A percentile compares a stretch with the other conserved stretches of the same genome.
These are phyloP conservation scores for Phycodurus eques DNA, from an alignment of 2,113 vertebrate species.

Conservation along the genomic window DNA sequence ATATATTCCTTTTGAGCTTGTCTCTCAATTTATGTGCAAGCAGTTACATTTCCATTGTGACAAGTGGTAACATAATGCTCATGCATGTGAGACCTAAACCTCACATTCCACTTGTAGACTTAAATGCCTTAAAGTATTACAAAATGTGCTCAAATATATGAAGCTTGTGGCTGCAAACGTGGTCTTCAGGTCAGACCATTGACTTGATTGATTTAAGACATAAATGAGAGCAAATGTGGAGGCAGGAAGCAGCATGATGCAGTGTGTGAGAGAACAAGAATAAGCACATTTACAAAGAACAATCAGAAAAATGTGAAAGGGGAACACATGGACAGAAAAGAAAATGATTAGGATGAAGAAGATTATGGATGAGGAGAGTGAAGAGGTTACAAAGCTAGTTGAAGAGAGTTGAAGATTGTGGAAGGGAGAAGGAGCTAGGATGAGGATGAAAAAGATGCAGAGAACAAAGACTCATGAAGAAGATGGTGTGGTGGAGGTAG, in stretches of 20 bases:
- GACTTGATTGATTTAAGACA: neutral
- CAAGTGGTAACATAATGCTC: neutral
- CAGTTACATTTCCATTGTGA: neutral
- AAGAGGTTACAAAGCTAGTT: no score
- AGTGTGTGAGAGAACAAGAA: neutral
- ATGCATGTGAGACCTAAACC: neutral
- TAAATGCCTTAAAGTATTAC: constrained; percentile 28
- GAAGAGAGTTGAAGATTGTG: no score
- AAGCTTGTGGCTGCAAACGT: constrained; percentile 14
- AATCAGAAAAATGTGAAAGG: neutral
- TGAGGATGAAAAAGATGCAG: neutral
- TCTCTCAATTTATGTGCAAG: neutral
- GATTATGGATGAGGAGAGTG: no score
- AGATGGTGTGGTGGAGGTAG: no score
- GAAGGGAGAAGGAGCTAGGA: no score
- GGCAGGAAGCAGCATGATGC: neutral
- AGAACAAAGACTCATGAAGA: neutral
- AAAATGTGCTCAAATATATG: neutral
- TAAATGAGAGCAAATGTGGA: neutral
- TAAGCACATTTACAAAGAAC: neutral
- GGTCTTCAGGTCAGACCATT: constrained; percentile 9
- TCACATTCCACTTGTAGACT: neutral
- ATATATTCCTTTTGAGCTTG: neutral
- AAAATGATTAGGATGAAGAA: no score
- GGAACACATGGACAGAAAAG: neutral